Base-by-base conservation (phyloP, 1,140 invertebrate species). In the Idris sp. region DNA sequence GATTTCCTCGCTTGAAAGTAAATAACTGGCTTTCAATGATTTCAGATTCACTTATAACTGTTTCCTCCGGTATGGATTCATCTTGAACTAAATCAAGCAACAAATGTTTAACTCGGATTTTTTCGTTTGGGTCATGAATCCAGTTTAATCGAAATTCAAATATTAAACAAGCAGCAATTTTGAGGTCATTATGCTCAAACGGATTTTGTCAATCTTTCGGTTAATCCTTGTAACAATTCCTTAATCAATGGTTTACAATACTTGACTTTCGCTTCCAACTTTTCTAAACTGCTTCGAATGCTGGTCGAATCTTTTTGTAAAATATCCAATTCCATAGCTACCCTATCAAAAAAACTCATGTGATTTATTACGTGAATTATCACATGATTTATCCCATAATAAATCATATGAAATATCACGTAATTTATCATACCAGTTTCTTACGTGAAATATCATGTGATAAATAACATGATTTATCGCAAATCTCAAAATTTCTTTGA, bases 231-330 rank as follows among this genome's bases (percentile, higher is more conserved):
- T 11, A 40, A 22, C 10, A 40, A 22, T n/a, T 4, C 5, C n/a
- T 40, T 18, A 6, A 40, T 11, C 5, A 40, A 10, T 10, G 16
- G 16, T 9, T 1, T 4, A 40, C 38, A 40, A 40, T 40, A 19
- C 10, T 40, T 40, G 3, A n/a, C 18, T 5, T 36, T 7, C 4
- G 5, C 11, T 15, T 14, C 6, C 15, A 40, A n/a, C 2, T 18
- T n/a, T 10, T 18, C 10, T n/a, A 40, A 11, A 2, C 22, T 11
- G 22, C n/a, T 19, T 10, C 22, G 2, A n/a, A 40, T 40, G 4
- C 16, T 40, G n/a, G 22, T 19, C 2, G 18, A 8, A 22, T 40
- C 38, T 19, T 19, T 19, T 40, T 40, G 38, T n/a, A 40, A 22
- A 9, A 40, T 40, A n/a, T 40, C 38, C n/a, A n/a, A n/a, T n/a